These are phyloP conservation scores for Cancer borealis DNA, from an alignment of 2,888 invertebrate genomes.

Conservation along the genomic window DNA sequence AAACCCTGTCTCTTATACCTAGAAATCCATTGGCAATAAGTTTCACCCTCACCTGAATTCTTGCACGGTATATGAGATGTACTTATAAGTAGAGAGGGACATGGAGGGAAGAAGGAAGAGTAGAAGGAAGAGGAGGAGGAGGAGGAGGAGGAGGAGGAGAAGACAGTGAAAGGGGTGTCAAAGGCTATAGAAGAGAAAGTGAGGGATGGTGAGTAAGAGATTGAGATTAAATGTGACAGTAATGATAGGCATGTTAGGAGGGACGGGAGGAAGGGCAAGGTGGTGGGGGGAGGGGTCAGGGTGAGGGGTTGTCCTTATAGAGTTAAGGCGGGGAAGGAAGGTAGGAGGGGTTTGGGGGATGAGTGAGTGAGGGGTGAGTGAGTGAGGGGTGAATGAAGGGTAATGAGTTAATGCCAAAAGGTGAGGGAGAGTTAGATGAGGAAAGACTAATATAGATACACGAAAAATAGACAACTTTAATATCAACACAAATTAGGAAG, in stretches of 20 bases:
- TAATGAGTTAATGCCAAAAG: neutral
- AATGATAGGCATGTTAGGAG: neutral
- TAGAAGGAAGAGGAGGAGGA: neutral
- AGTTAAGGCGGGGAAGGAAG: neutral
- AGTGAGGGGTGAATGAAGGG: neutral
- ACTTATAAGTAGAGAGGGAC: neutral
- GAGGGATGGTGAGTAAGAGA: slow-evolving; percentile 40
- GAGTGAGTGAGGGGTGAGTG: neutral
- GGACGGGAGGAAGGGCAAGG: neutral
- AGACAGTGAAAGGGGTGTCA: neutral
- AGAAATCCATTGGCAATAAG: slow-evolving; percentile 41
- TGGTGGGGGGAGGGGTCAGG: neutral
- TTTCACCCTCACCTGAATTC: slow-evolving; percentile 38
- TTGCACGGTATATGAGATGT: slow-evolving; percentile 15
- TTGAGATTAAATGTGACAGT: neutral
- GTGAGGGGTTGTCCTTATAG: neutral
- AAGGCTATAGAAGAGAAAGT: neutral
- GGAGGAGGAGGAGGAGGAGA: neutral
- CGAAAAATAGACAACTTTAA: neutral
- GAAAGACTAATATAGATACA: neutral
- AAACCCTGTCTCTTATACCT: neutral
- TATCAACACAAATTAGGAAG: neutral
- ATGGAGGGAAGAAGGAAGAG: neutral
- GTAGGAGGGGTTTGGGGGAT: neutral
- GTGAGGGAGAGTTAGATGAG: neutral